A percentile compares a stretch with the other conserved stretches of the same genome.
These are phyloP conservation scores for Coremacera marginata DNA, from an alignment of 2,888 invertebrate species.

Conservation along the genomic window DNA sequence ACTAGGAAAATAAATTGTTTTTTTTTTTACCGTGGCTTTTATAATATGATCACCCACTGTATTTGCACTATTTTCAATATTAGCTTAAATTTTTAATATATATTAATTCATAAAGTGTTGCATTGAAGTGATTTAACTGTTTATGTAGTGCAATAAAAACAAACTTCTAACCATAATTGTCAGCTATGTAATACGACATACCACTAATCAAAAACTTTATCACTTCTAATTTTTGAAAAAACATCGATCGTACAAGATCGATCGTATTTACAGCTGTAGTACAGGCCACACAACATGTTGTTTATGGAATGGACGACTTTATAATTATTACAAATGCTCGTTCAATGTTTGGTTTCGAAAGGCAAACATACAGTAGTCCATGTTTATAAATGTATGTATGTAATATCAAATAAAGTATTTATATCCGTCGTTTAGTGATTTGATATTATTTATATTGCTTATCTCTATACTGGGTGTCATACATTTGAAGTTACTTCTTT, in stretches of 20 bases:
- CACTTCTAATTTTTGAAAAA: background rate
- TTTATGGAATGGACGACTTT: background rate
- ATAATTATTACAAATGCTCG: slow-evolving; percentile 5
- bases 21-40: no score
- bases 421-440: background rate
- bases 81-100: no score
- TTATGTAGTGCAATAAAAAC: background rate
- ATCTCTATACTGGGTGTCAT: no score
- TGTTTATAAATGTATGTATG: slow-evolving; percentile 44
- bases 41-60: no score
- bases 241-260: slow-evolving; percentile 4
- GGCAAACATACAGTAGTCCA: slow-evolving; percentile 65
- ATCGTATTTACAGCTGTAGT: background rate
- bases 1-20: no score
- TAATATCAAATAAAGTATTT: background rate
- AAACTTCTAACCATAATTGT: background rate
- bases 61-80: no score
- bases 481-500: no score
- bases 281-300: slow-evolving; percentile 27
- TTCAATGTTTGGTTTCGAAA: slow-evolving; percentile 53
- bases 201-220: background rate
- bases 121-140: background rate
- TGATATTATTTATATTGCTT: no score
- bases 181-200: background rate
- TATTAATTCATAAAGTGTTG: background rate